phyloP scores from a whole-genome alignment of 2,797 vertebrate genomes.

The Enteromius viviparus region DNA sequence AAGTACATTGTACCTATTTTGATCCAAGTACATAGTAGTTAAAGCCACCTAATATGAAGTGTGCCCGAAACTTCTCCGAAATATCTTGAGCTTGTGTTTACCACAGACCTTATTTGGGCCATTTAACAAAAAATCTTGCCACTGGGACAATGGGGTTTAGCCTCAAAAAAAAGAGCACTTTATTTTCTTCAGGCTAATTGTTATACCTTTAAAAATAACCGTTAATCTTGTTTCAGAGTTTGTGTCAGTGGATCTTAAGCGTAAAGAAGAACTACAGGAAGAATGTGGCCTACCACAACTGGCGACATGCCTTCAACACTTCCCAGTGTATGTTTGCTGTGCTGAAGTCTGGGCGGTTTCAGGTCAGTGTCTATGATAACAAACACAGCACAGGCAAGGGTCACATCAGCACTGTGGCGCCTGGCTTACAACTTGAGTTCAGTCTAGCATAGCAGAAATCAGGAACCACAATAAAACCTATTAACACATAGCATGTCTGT shows the following conservation, averaged over 20 bases:
- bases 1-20: too few relatives aligned
- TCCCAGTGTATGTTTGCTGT: constrained; percentile 97
- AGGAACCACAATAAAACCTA: background rate
- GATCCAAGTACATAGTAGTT: too few relatives aligned
- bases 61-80: background rate
- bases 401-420: background rate
- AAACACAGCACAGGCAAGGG: background rate
- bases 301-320: constrained; percentile 97
- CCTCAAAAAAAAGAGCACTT: background rate
- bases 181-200: background rate
- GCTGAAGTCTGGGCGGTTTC: constrained; percentile 90
- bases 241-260: constrained; percentile 95
- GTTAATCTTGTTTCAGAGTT: constrained; percentile 74
- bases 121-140: background rate
- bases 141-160: background rate
- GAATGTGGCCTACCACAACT: constrained; percentile 95
- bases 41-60: too few relatives aligned
- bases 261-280: constrained; percentile 98
- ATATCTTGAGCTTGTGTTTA: background rate
- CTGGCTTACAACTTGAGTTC: background rate
- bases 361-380: constrained; percentile 75
- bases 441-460: background rate
- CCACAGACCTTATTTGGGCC: background rate
- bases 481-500: constrained; percentile 7
- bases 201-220: background rate